Conservation (phyloP, 2,113 vertebrate species). For the Scartelaos histophorus region DNA sequence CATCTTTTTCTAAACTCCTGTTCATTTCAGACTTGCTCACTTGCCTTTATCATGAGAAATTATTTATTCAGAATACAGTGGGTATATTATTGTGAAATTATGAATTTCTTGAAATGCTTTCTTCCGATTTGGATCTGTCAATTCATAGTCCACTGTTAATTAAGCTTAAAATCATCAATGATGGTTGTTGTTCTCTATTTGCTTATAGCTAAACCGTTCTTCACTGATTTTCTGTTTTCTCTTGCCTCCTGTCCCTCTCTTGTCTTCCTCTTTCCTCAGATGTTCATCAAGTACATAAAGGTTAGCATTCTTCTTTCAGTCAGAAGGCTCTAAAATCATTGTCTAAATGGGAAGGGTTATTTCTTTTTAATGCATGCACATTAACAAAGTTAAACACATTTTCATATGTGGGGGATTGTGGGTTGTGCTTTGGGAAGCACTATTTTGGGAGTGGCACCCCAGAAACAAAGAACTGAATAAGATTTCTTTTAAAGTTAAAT, state of each 20-base stretch:
- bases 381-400: slow-evolving; percentile 11
- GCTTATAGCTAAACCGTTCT: slow-evolving; percentile 84
- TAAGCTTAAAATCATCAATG: slow-evolving; percentile 10
- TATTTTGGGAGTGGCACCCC: neutral
- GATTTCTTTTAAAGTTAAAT: neutral
- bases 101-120: neutral
- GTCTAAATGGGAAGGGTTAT: slow-evolving; percentile 43
- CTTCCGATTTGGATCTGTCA: slow-evolving; percentile 16
- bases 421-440: slow-evolving; percentile 19
- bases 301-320: slow-evolving; percentile 89
- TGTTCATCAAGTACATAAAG: slow-evolving; percentile 99
- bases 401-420: slow-evolving; percentile 15
- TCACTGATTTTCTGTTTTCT: slow-evolving; percentile 82
- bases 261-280: slow-evolving; percentile 93
- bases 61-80: neutral
- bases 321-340: slow-evolving; percentile 56
- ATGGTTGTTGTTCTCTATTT: slow-evolving; percentile 69
- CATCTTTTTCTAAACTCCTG: neutral
- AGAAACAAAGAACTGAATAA: neutral
- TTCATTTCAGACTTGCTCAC: slow-evolving; percentile 10
- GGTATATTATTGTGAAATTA: slow-evolving; percentile 4
- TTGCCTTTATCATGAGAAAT: neutral
- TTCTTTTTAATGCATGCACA: slow-evolving; percentile 76
- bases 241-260: slow-evolving; percentile 76
- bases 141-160: slow-evolving; percentile 13